Percentiles rank a stretch among this genome's conserved stretches.
Conservation (phyloP, 37 sponge, comb jelly and placozoan genomes). For the Corticium candelabrum region DNA sequence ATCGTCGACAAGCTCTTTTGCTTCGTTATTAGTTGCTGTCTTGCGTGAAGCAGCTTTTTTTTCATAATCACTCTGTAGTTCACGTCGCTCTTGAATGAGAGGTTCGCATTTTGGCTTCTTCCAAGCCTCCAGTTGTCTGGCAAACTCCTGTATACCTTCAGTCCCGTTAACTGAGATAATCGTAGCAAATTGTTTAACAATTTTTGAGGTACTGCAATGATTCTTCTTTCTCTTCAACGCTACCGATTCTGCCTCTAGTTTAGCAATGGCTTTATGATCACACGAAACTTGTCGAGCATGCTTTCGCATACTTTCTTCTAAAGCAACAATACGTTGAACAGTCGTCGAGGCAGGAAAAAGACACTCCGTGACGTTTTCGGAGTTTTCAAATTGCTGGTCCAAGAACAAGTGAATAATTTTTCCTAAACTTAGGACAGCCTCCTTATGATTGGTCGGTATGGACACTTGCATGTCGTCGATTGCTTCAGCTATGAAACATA, state of each 20-base stretch:
- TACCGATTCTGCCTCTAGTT: neutral
- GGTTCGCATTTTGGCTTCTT: neutral
- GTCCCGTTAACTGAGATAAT: neutral
- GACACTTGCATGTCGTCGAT: too few relatives aligned
- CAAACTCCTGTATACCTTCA: neutral
- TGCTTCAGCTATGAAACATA: too few relatives aligned
- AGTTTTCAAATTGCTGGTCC: too few relatives aligned
- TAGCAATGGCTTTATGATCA: neutral
- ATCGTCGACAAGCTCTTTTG: neutral
- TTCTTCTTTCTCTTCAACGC: neutral
- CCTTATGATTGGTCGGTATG: too few relatives aligned
- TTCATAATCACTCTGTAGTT: neutral
- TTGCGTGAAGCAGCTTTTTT: neutral
- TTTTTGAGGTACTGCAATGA: neutral
- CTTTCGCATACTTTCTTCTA: neutral
- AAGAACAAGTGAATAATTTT: too few relatives aligned
- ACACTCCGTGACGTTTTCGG: too few relatives aligned
- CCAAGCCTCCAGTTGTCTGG: neutral
- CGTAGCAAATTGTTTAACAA: neutral
- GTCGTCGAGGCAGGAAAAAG: neutral
- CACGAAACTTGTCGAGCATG: neutral
- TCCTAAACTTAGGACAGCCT: too few relatives aligned
- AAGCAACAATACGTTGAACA: neutral
- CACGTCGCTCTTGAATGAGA: neutral
- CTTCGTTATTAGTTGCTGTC: neutral